phyloP scores from a whole-genome alignment of 2,888 invertebrate genomes.

The Leptogaster cylindrica region DNA sequence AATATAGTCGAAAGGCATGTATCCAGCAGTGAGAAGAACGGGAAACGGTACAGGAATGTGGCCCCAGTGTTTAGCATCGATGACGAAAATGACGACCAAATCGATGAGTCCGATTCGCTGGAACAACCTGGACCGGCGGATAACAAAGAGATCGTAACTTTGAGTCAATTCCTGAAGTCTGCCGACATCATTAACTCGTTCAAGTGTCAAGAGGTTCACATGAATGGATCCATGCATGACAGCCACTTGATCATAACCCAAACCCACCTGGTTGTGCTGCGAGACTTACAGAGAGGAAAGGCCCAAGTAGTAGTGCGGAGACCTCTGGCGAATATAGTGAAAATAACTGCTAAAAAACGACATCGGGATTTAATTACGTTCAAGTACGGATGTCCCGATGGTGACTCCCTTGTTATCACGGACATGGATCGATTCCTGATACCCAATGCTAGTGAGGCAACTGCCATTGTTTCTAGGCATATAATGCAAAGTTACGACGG shows the following conservation, averaged over 20 bases:
- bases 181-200: slow-evolving; percentile 86
- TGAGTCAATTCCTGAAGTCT: slow-evolving; percentile 81
- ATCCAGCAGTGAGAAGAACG: slow-evolving; percentile 80
- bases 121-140: slow-evolving; percentile 66
- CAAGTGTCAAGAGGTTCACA: slow-evolving; percentile 89
- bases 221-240: slow-evolving; percentile 86
- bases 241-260: slow-evolving; percentile 87
- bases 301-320: slow-evolving; percentile 87
- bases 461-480: slow-evolving; percentile 87
- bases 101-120: slow-evolving; percentile 51
- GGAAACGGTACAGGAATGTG: slow-evolving; percentile 76
- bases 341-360: slow-evolving; percentile 95
- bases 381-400: slow-evolving; percentile 88
- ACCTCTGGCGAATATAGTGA: slow-evolving; percentile 89
- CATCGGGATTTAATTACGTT: slow-evolving; percentile 97
- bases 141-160: slow-evolving; percentile 78
- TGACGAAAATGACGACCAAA: slow-evolving; percentile 76
- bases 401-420: slow-evolving; percentile 78
- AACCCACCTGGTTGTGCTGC: slow-evolving; percentile 83
- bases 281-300: slow-evolving; percentile 78
- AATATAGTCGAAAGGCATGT: slow-evolving; percentile 75
- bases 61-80: slow-evolving; percentile 94
- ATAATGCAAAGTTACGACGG: slow-evolving; percentile 70
- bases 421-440: slow-evolving; percentile 93
- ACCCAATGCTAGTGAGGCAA: slow-evolving; percentile 89